These are phyloP conservation scores for Camponotus vicinus DNA, from an alignment of 1,140 invertebrate species.

Conservation along the genomic window DNA sequence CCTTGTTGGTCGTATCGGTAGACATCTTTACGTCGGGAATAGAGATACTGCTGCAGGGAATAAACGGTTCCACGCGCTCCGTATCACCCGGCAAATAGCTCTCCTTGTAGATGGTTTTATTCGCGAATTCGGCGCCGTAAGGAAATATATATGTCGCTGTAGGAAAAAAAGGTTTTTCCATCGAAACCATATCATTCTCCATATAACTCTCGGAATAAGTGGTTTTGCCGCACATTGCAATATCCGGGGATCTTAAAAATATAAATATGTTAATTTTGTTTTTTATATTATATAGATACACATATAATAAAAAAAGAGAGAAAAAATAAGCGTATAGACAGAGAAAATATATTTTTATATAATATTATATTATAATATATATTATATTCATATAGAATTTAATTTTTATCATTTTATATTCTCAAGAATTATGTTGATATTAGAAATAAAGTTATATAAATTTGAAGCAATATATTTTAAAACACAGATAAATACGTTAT, in stretches of 20 bases:
- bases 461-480: background rate
- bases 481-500: background rate
- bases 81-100: constrained; percentile 73
- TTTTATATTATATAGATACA: background rate
- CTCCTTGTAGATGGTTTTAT: constrained; percentile 80
- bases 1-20: constrained; percentile 82
- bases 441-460: too few species aligned
- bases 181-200: constrained; percentile 60
- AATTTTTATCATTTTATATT: constrained; percentile 17
- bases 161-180: constrained; percentile 77
- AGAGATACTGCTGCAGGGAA: constrained; percentile 77
- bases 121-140: constrained; percentile 70
- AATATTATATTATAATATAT: too few species aligned
- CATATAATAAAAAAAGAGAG: background rate
- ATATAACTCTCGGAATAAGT: constrained; percentile 81
- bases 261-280: background rate
- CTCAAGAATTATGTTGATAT: background rate
- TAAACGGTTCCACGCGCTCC: constrained; percentile 69
- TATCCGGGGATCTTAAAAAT: constrained; percentile 75
- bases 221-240: constrained; percentile 78
- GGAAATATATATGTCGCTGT: constrained; percentile 62
- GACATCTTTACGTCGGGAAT: constrained; percentile 79
- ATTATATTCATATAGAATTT: too few species aligned
- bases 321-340: too few species aligned
- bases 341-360: too few species aligned